These are phyloP conservation scores for Poecilus cupreus DNA, from an alignment of 2,888 invertebrate genomes.

Conservation along the genomic window DNA sequence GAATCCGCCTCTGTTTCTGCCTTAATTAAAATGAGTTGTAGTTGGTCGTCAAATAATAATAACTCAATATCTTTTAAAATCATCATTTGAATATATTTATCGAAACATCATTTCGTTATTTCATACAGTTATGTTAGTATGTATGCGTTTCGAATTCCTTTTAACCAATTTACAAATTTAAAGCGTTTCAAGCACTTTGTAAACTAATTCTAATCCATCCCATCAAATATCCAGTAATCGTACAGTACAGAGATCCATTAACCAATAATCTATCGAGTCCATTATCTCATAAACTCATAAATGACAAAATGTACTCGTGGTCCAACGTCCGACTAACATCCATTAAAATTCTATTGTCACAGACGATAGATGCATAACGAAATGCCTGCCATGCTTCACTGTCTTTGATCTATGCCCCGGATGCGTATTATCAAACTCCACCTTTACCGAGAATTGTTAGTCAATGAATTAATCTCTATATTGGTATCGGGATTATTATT, in stretches of 20 bases:
- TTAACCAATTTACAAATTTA: not conserved
- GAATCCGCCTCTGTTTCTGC: too few relatives aligned
- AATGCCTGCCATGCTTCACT: not conserved
- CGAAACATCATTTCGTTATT: too few relatives aligned
- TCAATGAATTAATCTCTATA: too few relatives aligned
- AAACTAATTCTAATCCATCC: not conserved
- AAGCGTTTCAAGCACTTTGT: not conserved
- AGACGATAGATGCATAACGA: not conserved
- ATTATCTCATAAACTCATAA: not conserved
- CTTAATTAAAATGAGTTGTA: too few relatives aligned
- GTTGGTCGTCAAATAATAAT: too few relatives aligned
- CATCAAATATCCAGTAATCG: not conserved
- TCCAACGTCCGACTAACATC: not conserved
- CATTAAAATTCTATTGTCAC: constrained; percentile 26
- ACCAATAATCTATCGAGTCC: not conserved
- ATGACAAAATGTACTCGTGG: not conserved
- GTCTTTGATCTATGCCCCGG: constrained; percentile 7
- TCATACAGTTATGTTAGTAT: too few relatives aligned
- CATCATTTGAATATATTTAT: too few relatives aligned
- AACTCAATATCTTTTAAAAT: too few relatives aligned
- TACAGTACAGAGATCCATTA: not conserved
- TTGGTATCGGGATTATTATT: too few relatives aligned
- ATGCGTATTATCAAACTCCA: not conserved
- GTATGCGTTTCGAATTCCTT: too few relatives aligned
- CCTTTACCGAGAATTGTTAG: not conserved